Evolutionary conservation across 2,888 invertebrate genomes (phyloP).

Genomic region (Eilema depressum): DNA sequence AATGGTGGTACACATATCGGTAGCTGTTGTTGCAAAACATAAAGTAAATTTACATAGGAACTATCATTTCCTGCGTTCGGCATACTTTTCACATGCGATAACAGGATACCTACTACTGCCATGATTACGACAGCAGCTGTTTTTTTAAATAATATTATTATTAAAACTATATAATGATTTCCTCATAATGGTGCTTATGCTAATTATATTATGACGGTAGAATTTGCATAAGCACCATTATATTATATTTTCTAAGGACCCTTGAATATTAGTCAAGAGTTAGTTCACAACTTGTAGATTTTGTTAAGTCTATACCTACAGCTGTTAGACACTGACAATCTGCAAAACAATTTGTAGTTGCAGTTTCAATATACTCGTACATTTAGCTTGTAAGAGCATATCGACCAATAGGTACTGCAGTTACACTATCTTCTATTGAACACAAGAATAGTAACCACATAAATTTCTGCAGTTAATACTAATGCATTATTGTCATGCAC

Average conservation of each 20-base stretch:
- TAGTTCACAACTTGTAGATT: not conserved
- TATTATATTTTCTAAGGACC: not conserved
- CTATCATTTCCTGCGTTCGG: conserved; percentile 77
- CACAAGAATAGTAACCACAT: not conserved
- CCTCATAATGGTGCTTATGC: not conserved
- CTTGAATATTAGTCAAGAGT: not conserved
- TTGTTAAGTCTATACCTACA: not conserved
- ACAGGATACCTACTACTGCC: conserved; percentile 38
- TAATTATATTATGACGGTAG: not conserved
- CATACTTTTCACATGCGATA: conserved; percentile 74
- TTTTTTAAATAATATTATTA: conserved; percentile 12
- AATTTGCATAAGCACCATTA: too few relatives aligned
- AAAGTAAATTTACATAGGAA: conserved; percentile 69
- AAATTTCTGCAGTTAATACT: not conserved
- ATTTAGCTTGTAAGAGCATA: not conserved
- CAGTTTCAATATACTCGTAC: not conserved
- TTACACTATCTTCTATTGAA: not conserved
- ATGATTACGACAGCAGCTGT: conserved; percentile 32
- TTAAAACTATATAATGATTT: not conserved
- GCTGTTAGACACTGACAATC: not conserved
- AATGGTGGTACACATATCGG: conserved; percentile 37
- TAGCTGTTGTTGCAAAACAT: conserved; percentile 50
- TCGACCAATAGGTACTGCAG: not conserved
- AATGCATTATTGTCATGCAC: conserved; percentile 12
- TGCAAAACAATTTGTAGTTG: not conserved